Percentiles rank a stretch among this genome's conserved stretches.
Evolutionary conservation across 1,140 invertebrate species (phyloP).

Genomic region (Drosophila obscura): DNA sequence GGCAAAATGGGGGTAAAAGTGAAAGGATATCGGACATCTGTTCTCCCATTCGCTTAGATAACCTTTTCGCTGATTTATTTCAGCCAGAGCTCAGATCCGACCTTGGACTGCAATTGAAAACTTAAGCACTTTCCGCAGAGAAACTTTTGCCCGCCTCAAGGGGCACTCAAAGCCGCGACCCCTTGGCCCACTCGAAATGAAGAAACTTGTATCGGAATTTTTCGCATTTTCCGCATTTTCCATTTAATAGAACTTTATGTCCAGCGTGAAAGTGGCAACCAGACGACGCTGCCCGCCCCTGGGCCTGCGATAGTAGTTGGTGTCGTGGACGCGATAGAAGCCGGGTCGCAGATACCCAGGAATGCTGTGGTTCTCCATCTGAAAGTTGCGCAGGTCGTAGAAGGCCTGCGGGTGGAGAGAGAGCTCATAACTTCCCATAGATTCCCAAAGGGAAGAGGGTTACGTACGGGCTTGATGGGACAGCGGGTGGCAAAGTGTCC

Average conservation of each 20-base stretch:
- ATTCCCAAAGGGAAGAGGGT: too few relatives aligned
- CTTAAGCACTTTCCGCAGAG: slow-evolving; percentile 10
- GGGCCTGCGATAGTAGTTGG: slow-evolving; percentile 49
- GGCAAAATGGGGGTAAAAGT: too few relatives aligned
- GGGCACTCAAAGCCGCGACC: background rate
- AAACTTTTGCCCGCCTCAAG: slow-evolving; percentile 19
- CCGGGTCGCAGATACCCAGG: slow-evolving; percentile 54
- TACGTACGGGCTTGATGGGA: slow-evolving; percentile 55
- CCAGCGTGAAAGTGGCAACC: slow-evolving; percentile 41
- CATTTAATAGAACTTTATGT: slow-evolving; percentile 65
- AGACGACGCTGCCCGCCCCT: slow-evolving; percentile 38
- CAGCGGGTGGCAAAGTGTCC: slow-evolving; percentile 50
- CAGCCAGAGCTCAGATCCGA: too few relatives aligned
- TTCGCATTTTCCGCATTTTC: slow-evolving; percentile 17
- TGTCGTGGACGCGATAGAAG: slow-evolving; percentile 37
- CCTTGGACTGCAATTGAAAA: background rate
- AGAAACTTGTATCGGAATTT: slow-evolving; percentile 13
- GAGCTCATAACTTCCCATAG: background rate
- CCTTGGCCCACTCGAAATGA: slow-evolving; percentile 38
- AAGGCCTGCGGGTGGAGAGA: slow-evolving; percentile 25
- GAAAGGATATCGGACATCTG: too few relatives aligned
- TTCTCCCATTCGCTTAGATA: too few relatives aligned
- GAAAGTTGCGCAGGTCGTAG: slow-evolving; percentile 52
- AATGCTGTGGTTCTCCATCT: slow-evolving; percentile 57
- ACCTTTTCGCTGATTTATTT: too few relatives aligned